Evolutionary conservation across 2,797 vertebrate species (phyloP).

Genomic region (Serranus cabrilla): DNA sequence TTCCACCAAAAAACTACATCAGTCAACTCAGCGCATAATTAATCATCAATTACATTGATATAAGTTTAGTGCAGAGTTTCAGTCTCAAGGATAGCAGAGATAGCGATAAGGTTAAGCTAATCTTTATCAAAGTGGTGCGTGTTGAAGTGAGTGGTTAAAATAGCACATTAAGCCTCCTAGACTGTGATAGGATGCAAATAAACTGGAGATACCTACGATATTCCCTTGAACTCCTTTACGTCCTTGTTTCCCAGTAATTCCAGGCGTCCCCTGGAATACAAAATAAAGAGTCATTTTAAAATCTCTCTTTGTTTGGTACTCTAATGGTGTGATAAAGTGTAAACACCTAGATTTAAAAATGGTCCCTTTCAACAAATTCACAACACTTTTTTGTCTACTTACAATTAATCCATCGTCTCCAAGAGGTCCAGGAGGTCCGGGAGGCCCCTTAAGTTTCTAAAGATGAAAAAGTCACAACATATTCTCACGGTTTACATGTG

Average conservation of each 20-base stretch:
- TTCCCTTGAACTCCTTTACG: constrained; percentile 80
- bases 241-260: constrained; percentile 83
- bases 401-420: constrained; percentile 82
- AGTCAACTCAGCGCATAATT: neutral
- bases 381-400: constrained; percentile 46
- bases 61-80: neutral
- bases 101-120: neutral
- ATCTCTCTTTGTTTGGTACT: neutral
- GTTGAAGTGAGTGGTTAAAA: neutral
- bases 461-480: constrained; percentile 21
- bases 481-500: neutral
- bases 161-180: neutral
- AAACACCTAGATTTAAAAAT: neutral
- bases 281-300: neutral
- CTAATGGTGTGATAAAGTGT: neutral
- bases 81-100: neutral
- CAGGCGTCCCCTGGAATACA: constrained; percentile 78
- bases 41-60: neutral
- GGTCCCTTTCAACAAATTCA: neutral
- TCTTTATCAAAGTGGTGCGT: neutral
- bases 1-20: too few relatives aligned
- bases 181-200: constrained; percentile 20
- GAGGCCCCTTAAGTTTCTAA: constrained; percentile 80
- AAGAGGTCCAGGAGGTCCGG: constrained; percentile 74
- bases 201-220: constrained; percentile 73